Percentiles rank a stretch among this genome's conserved stretches.
Conservation (phyloP, 2,888 invertebrate species). For the Tenthredo notha region DNA sequence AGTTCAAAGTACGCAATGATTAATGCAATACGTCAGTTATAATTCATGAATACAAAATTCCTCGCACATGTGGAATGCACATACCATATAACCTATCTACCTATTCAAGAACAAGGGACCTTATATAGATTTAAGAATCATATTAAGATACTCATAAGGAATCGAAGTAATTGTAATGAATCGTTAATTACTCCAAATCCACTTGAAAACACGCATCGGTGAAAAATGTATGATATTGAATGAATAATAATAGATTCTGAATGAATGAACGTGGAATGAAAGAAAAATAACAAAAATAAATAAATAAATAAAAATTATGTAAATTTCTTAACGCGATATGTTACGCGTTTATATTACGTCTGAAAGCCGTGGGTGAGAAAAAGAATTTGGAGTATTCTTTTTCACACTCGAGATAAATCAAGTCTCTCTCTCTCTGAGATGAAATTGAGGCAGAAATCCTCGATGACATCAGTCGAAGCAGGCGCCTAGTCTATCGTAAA, state of each 20-base stretch:
- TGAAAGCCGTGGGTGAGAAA: not conserved
- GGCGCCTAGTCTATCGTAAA: constrained; percentile 39
- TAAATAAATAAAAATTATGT: not conserved
- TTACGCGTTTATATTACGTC: not conserved
- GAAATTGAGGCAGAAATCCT: constrained; percentile 33
- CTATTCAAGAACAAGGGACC: not conserved
- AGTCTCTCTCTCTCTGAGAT: not conserved
- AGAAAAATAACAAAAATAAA: not conserved
- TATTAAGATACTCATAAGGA: not conserved
- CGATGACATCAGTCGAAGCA: constrained; percentile 49
- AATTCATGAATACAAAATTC: not conserved
- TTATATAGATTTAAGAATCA: not conserved
- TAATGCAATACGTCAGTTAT: not conserved
- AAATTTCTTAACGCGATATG: not conserved
- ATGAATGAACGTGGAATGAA: not conserved
- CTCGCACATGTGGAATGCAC: not conserved
- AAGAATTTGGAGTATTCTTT: not conserved
- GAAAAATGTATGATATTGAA: not conserved
- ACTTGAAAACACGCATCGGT: not conserved
- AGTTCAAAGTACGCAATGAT: not conserved
- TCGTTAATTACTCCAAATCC: not conserved
- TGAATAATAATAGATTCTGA: not conserved
- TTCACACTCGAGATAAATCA: not conserved
- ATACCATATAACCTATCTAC: not conserved
- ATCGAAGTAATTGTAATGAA: not conserved